Base-by-base conservation (phyloP, 2,888 invertebrate genomes). In the Griposia aprilina region DNA sequence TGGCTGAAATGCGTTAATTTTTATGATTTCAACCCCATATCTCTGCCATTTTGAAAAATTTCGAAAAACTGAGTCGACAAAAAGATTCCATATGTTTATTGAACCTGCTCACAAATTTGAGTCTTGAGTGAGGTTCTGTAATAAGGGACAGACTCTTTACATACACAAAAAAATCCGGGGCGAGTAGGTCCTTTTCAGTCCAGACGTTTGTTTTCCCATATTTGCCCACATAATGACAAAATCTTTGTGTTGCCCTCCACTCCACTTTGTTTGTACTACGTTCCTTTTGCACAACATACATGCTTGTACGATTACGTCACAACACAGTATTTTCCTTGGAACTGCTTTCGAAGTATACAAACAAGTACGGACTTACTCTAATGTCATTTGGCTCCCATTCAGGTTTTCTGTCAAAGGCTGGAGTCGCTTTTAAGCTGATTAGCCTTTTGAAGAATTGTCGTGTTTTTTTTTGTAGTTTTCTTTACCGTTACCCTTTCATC, bases 371-470 rank as follows among this genome's bases (percentile, higher is more conserved):
- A 87, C 80, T 85, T 85, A 76, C 83, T 78, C 75, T 89, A 88
- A 90, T 90, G 86, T 88, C 83, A 90, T 91, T 91, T 92, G 90
- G 89, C 88, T 88, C 81, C 83, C 60, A 90, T 92, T 91, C 91
- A 90, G 82, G 67, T 77, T 65, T 71, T 71, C 80, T 81, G 83
- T 89, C 88, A 90, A 90, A 90, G 88, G 74, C 88, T 82, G 76
- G 50, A 83, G 80, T 60, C 76, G 91, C 91, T 91, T 90, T 93
- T 93, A 92, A 92, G 90, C 87, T 92, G 92, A 94, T 93, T 92
- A 93, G 90, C 90, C 89, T 89, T 92, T 92, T 91, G 84, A 89
- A 85, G 82, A 85, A 70, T 48, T 57, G 55, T 74, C 66, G 65
- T 78, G 73, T 83, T 78, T 86, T 84, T 78, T 74, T 80, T 83